A percentile compares a stretch with the other conserved stretches of the same genome.
Evolutionary conservation across 2,113 vertebrate genomes (phyloP).

Genomic region (Thermophis baileyi): DNA sequence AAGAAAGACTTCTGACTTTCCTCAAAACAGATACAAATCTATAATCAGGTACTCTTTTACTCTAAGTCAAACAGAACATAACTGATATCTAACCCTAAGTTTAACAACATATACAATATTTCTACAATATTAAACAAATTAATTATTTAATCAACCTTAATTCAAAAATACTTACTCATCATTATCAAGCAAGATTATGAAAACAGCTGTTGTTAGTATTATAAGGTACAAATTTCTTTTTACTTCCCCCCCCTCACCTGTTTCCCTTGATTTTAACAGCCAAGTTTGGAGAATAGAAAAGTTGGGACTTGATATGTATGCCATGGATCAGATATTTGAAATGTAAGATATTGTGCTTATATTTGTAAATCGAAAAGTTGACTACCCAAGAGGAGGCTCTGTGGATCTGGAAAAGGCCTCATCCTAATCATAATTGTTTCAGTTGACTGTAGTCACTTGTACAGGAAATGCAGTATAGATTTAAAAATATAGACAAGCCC

Average conservation of each 20-base stretch:
- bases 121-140: background rate
- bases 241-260: background rate
- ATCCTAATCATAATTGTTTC: background rate
- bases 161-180: background rate
- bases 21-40: background rate
- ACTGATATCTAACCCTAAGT: background rate
- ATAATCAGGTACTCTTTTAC: background rate
- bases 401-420: slow-evolving; percentile 8
- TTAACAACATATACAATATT: background rate
- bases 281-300: background rate
- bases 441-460: background rate
- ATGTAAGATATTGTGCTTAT: slow-evolving; percentile 26
- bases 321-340: slow-evolving; percentile 30
- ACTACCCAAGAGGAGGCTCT: slow-evolving; percentile 21
- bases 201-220: background rate
- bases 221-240: background rate
- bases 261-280: background rate
- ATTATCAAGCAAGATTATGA: background rate
- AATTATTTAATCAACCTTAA: background rate
- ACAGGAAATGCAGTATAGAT: background rate
- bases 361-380: background rate
- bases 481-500: background rate
- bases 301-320: slow-evolving; percentile 13
- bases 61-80: background rate
- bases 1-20: background rate